Percentiles rank a stretch among this genome's conserved stretches.
phyloP scores from a whole-genome alignment of 2,888 invertebrate genomes.

The Caenorhabditis sp. region DNA sequence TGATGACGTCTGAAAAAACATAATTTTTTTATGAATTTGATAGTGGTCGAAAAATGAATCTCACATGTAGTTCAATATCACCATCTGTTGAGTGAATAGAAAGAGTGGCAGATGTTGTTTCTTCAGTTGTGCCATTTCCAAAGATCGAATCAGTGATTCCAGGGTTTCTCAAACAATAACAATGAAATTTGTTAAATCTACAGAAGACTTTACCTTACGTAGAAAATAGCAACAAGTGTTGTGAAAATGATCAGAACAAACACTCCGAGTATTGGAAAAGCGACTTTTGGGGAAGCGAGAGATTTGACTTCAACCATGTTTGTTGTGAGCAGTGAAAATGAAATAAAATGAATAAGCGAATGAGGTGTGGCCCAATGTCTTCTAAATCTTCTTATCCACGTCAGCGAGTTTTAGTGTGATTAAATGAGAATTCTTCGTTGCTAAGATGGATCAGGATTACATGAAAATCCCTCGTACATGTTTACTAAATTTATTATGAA shows the following conservation, averaged over 20 bases:
- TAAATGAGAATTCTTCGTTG: neutral
- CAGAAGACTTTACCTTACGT: conserved; percentile 27
- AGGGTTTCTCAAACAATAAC: conserved; percentile 14
- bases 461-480: neutral
- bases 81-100: neutral
- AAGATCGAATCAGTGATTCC: neutral
- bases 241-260: conserved; percentile 38
- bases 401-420: neutral
- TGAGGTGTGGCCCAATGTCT: neutral
- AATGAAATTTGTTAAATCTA: neutral
- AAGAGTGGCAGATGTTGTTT: neutral
- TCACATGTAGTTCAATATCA: neutral
- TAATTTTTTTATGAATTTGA: neutral
- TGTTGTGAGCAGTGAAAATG: neutral
- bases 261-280: conserved; percentile 38
- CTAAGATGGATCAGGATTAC: neutral
- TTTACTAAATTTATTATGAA: neutral
- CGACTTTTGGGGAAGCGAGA: conserved; percentile 42
- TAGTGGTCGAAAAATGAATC: too few relatives aligned
- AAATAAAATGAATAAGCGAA: neutral
- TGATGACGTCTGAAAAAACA: neutral
- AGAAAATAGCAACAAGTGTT: conserved; percentile 44
- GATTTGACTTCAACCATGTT: conserved; percentile 41
- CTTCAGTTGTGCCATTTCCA: neutral
- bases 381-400: neutral